A percentile compares a stretch with the other conserved stretches of the same genome.
phyloP scores from a whole-genome alignment of 2,888 invertebrate species.

The Hemithea aestivaria region DNA sequence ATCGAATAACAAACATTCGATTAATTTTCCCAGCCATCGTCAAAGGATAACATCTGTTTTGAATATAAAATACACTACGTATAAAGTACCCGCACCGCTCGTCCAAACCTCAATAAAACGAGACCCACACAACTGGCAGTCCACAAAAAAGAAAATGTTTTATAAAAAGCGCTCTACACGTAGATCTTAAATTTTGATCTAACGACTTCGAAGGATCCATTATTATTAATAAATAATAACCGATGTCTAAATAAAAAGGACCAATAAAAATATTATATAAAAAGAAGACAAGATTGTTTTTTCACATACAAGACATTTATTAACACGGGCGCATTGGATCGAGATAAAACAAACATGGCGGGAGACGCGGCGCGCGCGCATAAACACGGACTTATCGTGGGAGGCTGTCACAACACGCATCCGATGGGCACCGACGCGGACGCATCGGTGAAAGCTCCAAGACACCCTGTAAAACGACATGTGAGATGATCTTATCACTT shows the following conservation, averaged over 20 bases:
- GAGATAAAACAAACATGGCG: conserved; percentile 79
- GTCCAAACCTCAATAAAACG: conserved; percentile 63
- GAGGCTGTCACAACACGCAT: conserved; percentile 77
- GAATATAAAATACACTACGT: conserved; percentile 71
- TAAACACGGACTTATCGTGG: conserved; percentile 75
- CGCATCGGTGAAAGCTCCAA: conserved; percentile 69
- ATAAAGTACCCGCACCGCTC: conserved; percentile 53
- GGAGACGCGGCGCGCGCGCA: conserved; percentile 71
- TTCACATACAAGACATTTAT: conserved; percentile 71
- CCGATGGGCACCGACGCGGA: conserved; percentile 58
- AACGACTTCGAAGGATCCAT: conserved; percentile 68
- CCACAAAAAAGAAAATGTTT: conserved; percentile 56
- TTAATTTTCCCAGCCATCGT: conserved; percentile 66
- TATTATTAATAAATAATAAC: conserved; percentile 78
- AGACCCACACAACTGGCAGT: conserved; percentile 62
- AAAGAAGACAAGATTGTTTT: conserved; percentile 55
- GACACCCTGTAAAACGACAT: conserved; percentile 61
- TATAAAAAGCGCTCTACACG: conserved; percentile 46
- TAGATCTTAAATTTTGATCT: conserved; percentile 73
- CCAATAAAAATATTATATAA: conserved; percentile 59
- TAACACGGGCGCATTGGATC: conserved; percentile 72
- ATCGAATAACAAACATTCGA: conserved; percentile 70
- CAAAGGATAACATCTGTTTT: conserved; percentile 71
- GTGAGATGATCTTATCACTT: conserved; percentile 60
- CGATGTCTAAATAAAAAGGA: conserved; percentile 74